These are phyloP conservation scores for Harpalus rubripes DNA, from an alignment of 2,888 invertebrate species.

Conservation along the genomic window DNA sequence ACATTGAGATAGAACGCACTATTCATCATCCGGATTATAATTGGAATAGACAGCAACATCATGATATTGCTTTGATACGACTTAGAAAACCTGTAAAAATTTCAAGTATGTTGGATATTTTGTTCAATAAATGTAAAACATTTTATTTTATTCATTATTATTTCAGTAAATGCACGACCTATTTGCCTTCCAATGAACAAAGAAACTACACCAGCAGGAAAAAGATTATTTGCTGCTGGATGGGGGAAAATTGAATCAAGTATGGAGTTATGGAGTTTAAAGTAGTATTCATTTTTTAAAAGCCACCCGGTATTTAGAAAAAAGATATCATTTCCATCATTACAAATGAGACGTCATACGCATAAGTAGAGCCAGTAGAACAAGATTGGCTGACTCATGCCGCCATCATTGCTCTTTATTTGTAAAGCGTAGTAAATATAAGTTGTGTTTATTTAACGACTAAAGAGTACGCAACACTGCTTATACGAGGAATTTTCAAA, in stretches of 20 bases:
- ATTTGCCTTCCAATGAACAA: constrained; percentile 72
- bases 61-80: constrained; percentile 2
- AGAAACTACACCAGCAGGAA: constrained; percentile 73
- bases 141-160: background rate
- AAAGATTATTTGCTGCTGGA: constrained; percentile 71
- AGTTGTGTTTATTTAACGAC: too few relatives aligned
- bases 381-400: too few relatives aligned
- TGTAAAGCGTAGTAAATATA: too few relatives aligned
- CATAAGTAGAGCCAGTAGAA: too few relatives aligned
- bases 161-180: constrained; percentile 9
- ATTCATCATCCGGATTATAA: background rate
- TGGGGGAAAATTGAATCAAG: constrained; percentile 24
- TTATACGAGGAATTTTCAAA: too few relatives aligned
- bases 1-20: background rate
- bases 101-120: background rate
- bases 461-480: too few relatives aligned
- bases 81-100: background rate
- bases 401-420: too few relatives aligned
- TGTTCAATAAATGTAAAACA: background rate
- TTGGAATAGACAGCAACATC: background rate
- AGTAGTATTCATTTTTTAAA: too few relatives aligned
- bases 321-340: too few relatives aligned
- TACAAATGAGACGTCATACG: too few relatives aligned
- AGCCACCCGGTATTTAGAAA: too few relatives aligned
- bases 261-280: too few relatives aligned